These are phyloP conservation scores for Phasia obesa DNA, from an alignment of 2,888 invertebrate genomes.

Conservation along the genomic window DNA sequence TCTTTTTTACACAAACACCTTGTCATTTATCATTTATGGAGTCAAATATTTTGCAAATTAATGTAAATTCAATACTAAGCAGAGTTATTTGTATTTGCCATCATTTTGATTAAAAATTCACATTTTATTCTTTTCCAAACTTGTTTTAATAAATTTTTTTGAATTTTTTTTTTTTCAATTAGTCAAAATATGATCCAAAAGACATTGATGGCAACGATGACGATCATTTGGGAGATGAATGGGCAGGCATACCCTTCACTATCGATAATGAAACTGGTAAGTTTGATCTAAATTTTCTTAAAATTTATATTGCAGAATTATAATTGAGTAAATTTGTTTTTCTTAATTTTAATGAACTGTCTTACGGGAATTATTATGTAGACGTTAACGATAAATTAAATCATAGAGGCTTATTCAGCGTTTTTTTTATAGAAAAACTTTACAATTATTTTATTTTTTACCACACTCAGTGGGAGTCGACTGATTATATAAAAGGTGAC, in stretches of 20 bases:
- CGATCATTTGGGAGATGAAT: conserved; percentile 85
- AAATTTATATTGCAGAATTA: not conserved
- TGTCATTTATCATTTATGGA: too few relatives aligned
- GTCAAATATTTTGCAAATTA: too few relatives aligned
- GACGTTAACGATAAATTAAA: too few relatives aligned
- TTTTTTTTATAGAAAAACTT: too few relatives aligned
- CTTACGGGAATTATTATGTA: too few relatives aligned
- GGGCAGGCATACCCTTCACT: conserved; percentile 92
- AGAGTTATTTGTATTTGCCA: not conserved
- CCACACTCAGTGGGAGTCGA: too few relatives aligned
- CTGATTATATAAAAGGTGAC: too few relatives aligned
- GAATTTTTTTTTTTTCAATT: conserved; percentile 6
- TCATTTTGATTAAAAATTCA: not conserved
- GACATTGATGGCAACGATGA: conserved; percentile 74
- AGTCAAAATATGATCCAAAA: conserved; percentile 74
- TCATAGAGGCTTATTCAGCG: too few relatives aligned
- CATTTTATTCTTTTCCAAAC: not conserved
- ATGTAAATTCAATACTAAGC: not conserved
- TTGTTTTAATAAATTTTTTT: not conserved
- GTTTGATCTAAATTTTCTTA: conserved; percentile 77
- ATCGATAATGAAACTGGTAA: conserved; percentile 94
- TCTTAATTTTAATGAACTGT: too few relatives aligned
- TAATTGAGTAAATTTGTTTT: too few relatives aligned
- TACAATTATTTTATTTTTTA: too few relatives aligned
- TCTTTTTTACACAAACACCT: too few relatives aligned